Conservation (phyloP, 2,113 vertebrate species). For the Porphyrio hochstetteri region DNA sequence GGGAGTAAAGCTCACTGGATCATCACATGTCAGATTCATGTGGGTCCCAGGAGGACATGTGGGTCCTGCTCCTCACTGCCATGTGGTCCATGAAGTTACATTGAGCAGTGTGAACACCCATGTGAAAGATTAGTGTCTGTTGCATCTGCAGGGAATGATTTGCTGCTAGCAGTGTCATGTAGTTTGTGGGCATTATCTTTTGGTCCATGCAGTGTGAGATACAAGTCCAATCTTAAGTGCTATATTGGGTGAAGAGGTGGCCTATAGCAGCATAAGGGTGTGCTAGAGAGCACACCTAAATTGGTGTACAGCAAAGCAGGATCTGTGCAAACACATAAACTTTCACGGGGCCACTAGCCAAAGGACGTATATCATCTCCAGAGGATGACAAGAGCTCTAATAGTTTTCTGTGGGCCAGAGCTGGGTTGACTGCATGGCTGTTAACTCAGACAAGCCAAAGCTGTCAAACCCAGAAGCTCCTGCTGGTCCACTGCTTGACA, state of each 20-base stretch:
- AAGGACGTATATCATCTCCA: background rate
- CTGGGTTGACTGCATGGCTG: background rate
- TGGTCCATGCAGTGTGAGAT: background rate
- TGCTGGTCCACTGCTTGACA: background rate
- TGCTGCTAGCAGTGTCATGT: background rate
- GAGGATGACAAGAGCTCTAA: background rate
- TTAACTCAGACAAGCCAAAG: background rate
- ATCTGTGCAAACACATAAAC: background rate
- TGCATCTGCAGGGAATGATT: background rate
- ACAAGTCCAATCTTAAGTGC: background rate
- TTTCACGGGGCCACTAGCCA: background rate
- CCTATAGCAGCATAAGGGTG: background rate
- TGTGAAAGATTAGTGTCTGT: background rate
- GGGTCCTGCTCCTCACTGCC: background rate
- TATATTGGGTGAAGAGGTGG: background rate
- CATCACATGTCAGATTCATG: background rate
- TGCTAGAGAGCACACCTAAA: background rate
- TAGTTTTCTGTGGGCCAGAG: background rate
- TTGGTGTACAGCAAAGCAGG: background rate
- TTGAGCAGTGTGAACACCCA: background rate
- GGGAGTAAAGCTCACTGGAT: background rate
- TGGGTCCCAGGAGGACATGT: background rate
- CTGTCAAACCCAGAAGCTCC: background rate
- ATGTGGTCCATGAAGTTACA: background rate
- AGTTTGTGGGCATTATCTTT: background rate